Evolutionary conservation across 2,888 invertebrate species (phyloP), one percentile per base, ranked within the genome.

Genomic region (Drosophila monieri): DNA sequence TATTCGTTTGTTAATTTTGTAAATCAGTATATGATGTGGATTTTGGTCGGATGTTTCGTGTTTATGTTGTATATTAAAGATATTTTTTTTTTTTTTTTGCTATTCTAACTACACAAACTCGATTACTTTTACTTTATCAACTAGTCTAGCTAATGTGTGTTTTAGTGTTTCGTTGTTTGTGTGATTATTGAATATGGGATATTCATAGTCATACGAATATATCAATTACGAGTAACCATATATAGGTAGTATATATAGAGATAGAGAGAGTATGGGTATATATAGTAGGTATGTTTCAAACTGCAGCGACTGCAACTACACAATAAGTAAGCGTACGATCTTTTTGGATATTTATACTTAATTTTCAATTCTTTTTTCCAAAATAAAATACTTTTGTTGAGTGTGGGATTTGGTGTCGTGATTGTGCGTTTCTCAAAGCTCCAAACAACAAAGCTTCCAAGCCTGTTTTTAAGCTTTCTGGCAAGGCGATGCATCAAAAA

Each of bases 251-350:
- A 60, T 70, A 58, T 52, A 66, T 64, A 37, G 52, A 46, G 37
- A 64, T 52, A 65, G 62, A 49, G 43, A 64, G 47, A 66, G 32
- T 65, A 66, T 39, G 66, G 66, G 68, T 76, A 61, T 55, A 61
- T 70, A 61, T 43, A 53, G 57, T 21, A 43, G 57, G 64, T 77
- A 76, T 67, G 62, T 76, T 67, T 73, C 65, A 80, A 74, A 80
- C 78, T 76, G 70, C 62, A 76, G 81, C 81, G 87, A 77, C 85
- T 76, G 79, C 80, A 77, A 78, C 86, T 84, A 84, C 88, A 87
- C 80, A 85, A 74, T 64, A 83, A 67, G 27, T 64, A 64, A 80
- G 85, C 80, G 62, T 83, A 79, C 84, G 73, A 69, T 69, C 43
- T 41, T 41, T 46, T 53, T 58, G 15, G 10, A 18, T 61, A 27